Base-by-base conservation (phyloP, 1,140 invertebrate genomes). In the Steinernema feltiae region DNA sequence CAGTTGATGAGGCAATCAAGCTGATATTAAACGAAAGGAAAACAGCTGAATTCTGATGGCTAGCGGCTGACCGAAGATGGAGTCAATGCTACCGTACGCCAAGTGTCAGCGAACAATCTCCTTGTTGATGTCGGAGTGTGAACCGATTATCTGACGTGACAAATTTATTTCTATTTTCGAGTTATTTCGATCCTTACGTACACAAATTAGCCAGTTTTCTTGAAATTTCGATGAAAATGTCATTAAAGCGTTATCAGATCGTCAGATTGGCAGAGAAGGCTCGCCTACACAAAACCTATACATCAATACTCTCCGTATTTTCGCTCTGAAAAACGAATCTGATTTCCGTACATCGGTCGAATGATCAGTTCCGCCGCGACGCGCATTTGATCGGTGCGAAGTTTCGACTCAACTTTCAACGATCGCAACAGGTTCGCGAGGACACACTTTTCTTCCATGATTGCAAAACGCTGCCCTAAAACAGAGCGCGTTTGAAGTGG, bases 391-490 rank as follows among this genome's bases (percentile, higher is more conserved):
- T 88, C 87, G 30, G 82, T 82, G 24, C 80, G 82, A 74, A 88
- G 83, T 32, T 83, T 77, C 1, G 89, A 79, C 73, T 88, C 81
- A 3, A 92, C 87, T 69, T 84, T 87, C 83, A 92, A 97, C 83
- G 93, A 92, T 46, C 93, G 90, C 72, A 97, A 87, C 32, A 97
- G 91, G 18, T 92, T 93, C 0, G 94, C 92, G 15, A 97, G 88
- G 0, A 95, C 87, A n/a, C 93, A 91, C 87, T 95, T 94, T 76
- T 93, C 89, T 86, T 95, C 94, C 74, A 94, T 89, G 88, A 94
- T 90, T 0, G 93, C 94, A 87, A 94, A 95, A 87, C 91, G 91
- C 74, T 91, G 90, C 32, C 91, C 90, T 85, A 78, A 41, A 73
- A 77, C 70, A 31, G 1, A 3, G n/a, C 7, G 32, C 77, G 18